Percentiles rank a stretch among this genome's conserved stretches.
These are phyloP conservation scores for Candoia aspera DNA, from an alignment of 2,113 vertebrate genomes.

Conservation along the genomic window DNA sequence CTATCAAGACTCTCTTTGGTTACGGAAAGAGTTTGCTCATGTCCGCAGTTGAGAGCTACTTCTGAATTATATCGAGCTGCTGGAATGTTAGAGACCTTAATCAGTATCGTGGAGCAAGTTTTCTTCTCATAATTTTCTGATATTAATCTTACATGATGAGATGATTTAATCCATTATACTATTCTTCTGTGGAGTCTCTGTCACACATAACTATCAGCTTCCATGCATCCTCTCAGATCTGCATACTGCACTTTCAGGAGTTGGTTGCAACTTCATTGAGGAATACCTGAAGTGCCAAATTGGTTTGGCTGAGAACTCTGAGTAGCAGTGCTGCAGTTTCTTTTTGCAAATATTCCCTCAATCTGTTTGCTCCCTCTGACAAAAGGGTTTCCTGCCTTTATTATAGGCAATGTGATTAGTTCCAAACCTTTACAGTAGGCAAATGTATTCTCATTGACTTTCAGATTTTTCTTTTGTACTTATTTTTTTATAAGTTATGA, in stretches of 20 bases:
- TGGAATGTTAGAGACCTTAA: not conserved
- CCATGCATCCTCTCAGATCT: not conserved
- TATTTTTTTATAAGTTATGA: slow-evolving; percentile 26
- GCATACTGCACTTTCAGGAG: not conserved
- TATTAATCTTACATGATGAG: not conserved
- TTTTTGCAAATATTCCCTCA: not conserved
- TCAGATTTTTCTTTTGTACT: slow-evolving; percentile 7
- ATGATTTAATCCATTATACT: not conserved
- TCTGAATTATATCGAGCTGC: not conserved
- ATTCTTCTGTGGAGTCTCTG: not conserved
- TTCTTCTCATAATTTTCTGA: not conserved
- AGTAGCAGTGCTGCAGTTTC: fast-evolving
- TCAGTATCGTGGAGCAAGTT: not conserved
- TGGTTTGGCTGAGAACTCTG: not conserved
- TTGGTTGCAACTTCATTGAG: not conserved
- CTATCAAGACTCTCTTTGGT: slow-evolving; percentile 92
- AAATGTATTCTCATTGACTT: fast-evolving
- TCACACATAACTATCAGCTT: not conserved
- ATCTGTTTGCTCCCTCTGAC: fast-evolving
- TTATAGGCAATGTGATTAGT: not conserved
- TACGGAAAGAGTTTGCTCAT: slow-evolving; percentile 87
- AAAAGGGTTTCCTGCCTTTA: not conserved
- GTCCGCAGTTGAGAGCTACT: slow-evolving; percentile 76
- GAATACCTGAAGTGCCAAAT: slow-evolving; percentile 5
- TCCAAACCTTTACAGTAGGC: not conserved